Conservation (phyloP, 1,140 invertebrate species). For the Drosophila kikkawai region DNA sequence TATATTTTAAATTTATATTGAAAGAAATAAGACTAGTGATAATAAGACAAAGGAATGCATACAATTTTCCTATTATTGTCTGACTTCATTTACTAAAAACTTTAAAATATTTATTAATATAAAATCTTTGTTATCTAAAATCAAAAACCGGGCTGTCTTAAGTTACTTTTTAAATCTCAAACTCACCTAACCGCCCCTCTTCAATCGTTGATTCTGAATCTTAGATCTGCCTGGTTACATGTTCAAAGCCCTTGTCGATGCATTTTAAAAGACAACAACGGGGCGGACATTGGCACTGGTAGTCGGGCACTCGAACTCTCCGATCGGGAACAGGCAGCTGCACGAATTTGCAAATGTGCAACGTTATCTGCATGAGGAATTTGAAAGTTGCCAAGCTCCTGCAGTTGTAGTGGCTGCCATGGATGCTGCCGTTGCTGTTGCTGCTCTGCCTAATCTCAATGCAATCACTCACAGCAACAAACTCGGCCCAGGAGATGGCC, state of each 20-base stretch:
- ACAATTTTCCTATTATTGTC: too few relatives aligned
- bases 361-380: slow-evolving; percentile 74
- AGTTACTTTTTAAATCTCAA: not conserved
- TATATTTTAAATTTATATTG: too few relatives aligned
- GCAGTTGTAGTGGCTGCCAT: slow-evolving; percentile 34
- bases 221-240: slow-evolving; percentile 6
- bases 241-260: slow-evolving; percentile 54
- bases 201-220: slow-evolving; percentile 7
- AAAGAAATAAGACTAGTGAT: too few relatives aligned
- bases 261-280: slow-evolving; percentile 72
- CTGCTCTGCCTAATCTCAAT: slow-evolving; percentile 75
- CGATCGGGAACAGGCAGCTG: slow-evolving; percentile 39
- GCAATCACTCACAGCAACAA: slow-evolving; percentile 76
- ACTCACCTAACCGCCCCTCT: not conserved
- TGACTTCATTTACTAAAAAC: too few relatives aligned
- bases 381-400: slow-evolving; percentile 38
- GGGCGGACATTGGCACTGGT: slow-evolving; percentile 26
- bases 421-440: slow-evolving; percentile 25
- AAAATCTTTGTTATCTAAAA: too few relatives aligned
- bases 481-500: slow-evolving; percentile 10
- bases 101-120: too few relatives aligned
- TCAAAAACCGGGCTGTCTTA: too few relatives aligned
- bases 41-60: too few relatives aligned
- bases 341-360: slow-evolving; percentile 75
- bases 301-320: slow-evolving; percentile 11